These are phyloP conservation scores for Romanogobio albipinnatus DNA, from an alignment of 2,113 vertebrate genomes.

Conservation along the genomic window DNA sequence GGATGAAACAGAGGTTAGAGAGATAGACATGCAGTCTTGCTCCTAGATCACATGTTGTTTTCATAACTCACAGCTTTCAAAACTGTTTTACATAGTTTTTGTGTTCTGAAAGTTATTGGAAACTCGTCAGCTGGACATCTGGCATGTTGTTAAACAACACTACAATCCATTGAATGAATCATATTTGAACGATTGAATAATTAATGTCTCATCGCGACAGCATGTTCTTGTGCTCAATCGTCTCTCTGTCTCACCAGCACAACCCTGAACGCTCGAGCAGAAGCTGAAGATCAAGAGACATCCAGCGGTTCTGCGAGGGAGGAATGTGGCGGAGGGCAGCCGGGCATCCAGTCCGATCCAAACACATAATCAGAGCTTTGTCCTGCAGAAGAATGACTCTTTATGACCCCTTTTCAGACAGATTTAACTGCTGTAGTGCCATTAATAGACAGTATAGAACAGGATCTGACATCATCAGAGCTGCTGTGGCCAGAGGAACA, in stretches of 20 bases:
- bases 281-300: conserved; percentile 4
- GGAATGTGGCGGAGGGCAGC: not conserved
- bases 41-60: too few species aligned
- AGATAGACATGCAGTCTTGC: too few species aligned
- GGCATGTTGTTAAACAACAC: not conserved
- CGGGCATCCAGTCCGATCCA: not conserved
- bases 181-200: too few species aligned
- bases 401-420: not conserved
- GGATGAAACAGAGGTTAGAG: not conserved
- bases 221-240: not conserved
- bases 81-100: not conserved
- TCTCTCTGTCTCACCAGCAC: not conserved
- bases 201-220: not conserved
- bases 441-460: not conserved
- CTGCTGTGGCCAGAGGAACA: not conserved
- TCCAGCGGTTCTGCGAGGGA: not conserved
- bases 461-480: not conserved
- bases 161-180: not conserved
- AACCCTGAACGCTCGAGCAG: not conserved
- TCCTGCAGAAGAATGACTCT: conserved; percentile 1
- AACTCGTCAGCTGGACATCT: not conserved
- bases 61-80: not conserved
- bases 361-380: conserved; percentile 32
- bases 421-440: not conserved
- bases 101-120: not conserved